phyloP scores from a whole-genome alignment of 2,888 invertebrate species.

The Drosophila ustulata region DNA sequence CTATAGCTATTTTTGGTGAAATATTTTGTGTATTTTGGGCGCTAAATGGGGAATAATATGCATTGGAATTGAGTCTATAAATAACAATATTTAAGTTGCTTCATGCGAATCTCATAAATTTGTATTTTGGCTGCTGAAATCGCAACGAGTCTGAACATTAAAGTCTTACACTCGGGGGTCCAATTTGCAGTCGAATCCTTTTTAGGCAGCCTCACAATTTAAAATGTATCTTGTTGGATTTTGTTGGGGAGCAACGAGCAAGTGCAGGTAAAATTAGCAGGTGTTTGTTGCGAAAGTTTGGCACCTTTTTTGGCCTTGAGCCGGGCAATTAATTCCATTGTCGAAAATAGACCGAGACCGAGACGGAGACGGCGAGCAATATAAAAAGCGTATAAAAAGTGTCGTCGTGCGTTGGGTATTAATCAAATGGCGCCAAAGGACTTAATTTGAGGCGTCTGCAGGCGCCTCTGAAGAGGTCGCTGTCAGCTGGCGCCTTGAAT shows the following conservation, averaged over 20 bases:
- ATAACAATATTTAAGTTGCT: slow-evolving; percentile 11
- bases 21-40: background rate
- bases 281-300: slow-evolving; percentile 13
- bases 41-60: background rate
- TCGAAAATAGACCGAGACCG: slow-evolving; percentile 44
- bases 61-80: slow-evolving; percentile 16
- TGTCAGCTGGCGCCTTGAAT: slow-evolving; percentile 60
- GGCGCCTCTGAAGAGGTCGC: slow-evolving; percentile 35
- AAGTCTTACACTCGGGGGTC: slow-evolving; percentile 3
- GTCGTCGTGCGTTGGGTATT: slow-evolving; percentile 14
- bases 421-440: slow-evolving; percentile 44
- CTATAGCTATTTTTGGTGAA: background rate
- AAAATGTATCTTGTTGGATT: background rate
- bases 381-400: slow-evolving; percentile 8
- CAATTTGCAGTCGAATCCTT: background rate
- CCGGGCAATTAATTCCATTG: slow-evolving; percentile 61
- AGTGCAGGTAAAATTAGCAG: slow-evolving; percentile 15
- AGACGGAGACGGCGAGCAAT: background rate
- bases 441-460: slow-evolving; percentile 32
- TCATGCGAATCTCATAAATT: slow-evolving; percentile 46
- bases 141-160: background rate
- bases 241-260: background rate
- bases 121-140: background rate
- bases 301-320: slow-evolving; percentile 29
- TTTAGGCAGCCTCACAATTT: background rate